These are phyloP conservation scores for Ciconia nigra DNA, from an alignment of 2,797 vertebrate species.

Conservation along the genomic window DNA sequence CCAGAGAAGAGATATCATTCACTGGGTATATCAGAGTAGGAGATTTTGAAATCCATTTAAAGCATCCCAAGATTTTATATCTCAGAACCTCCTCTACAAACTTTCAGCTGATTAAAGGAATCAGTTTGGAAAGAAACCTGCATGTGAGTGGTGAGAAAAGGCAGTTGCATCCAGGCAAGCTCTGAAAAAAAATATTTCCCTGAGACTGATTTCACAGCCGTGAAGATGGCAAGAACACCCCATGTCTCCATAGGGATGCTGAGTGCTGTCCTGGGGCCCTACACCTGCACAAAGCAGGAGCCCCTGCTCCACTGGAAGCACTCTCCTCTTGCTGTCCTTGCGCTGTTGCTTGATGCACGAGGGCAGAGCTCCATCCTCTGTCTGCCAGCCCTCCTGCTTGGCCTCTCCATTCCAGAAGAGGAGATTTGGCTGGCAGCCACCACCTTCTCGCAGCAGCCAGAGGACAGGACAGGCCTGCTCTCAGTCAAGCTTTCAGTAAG, in stretches of 20 bases:
- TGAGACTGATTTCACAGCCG: background rate
- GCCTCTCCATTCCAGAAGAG: background rate
- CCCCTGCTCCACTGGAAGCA: background rate
- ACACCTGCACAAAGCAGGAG: background rate
- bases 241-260: background rate
- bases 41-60: background rate
- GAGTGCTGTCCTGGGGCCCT: background rate
- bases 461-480: background rate
- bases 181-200: background rate
- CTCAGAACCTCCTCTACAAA: background rate
- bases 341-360: accelerated
- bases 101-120: background rate
- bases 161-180: background rate
- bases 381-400: background rate
- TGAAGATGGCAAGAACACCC: background rate
- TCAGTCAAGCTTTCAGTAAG: background rate
- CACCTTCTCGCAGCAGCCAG: accelerated
- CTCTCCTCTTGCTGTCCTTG: background rate
- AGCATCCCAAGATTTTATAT: background rate
- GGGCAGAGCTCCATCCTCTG: background rate
- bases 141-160: background rate
- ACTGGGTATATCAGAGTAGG: background rate
- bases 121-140: background rate
- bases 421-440: background rate
- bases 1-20: background rate